These are phyloP conservation scores for Parnassius mnemosyne DNA, from an alignment of 2,888 invertebrate species.

Conservation along the genomic window DNA sequence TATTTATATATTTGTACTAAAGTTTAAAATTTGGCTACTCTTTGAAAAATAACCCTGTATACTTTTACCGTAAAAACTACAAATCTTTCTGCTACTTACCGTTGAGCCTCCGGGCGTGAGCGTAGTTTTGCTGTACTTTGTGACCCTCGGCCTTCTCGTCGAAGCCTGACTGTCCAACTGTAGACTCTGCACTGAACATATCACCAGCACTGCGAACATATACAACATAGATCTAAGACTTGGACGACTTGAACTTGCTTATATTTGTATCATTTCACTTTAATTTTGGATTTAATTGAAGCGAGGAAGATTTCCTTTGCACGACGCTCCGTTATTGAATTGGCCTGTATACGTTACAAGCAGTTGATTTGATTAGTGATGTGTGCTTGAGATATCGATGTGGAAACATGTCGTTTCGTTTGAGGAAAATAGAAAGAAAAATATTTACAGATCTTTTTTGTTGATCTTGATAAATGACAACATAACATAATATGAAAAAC, in stretches of 20 bases:
- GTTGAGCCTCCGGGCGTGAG: slow-evolving; percentile 66
- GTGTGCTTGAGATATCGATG: slow-evolving; percentile 9
- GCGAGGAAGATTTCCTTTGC: slow-evolving; percentile 16
- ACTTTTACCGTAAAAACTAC: too few species aligned
- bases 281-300: not conserved
- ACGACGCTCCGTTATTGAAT: slow-evolving; percentile 13
- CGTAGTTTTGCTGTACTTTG: slow-evolving; percentile 83
- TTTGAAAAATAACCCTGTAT: too few species aligned
- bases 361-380: slow-evolving; percentile 22
- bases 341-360: slow-evolving; percentile 18
- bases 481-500: not conserved
- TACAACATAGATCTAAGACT: slow-evolving; percentile 46
- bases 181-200: slow-evolving; percentile 68
- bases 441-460: not conserved
- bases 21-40: too few species aligned
- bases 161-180: slow-evolving; percentile 81
- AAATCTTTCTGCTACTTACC: slow-evolving; percentile 44
- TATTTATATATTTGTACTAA: too few species aligned
- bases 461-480: not conserved
- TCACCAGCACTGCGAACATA: slow-evolving; percentile 66
- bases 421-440: not conserved
- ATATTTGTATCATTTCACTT: slow-evolving; percentile 9
- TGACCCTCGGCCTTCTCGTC: slow-evolving; percentile 83
- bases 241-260: slow-evolving; percentile 1
- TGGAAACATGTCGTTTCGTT: not conserved